phyloP scores from a whole-genome alignment of 1,140 invertebrate species.

The Bicyclus anynana region DNA sequence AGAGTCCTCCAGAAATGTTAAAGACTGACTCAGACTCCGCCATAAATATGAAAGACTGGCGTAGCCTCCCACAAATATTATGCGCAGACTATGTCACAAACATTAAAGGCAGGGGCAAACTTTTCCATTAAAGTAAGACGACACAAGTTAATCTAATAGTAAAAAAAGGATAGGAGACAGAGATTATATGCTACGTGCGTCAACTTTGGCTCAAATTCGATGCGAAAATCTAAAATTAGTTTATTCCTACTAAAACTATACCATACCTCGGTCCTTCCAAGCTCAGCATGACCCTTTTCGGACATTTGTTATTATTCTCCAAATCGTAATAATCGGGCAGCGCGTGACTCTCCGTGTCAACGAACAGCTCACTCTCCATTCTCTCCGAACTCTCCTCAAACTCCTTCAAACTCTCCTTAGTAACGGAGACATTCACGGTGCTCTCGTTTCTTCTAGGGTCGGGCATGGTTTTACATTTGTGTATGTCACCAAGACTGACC shows the following conservation, averaged over 20 bases:
- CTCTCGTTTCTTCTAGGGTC: slow-evolving; percentile 30
- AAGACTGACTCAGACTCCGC: too few species aligned
- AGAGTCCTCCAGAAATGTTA: too few species aligned
- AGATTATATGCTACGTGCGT: too few species aligned
- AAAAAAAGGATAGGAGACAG: too few species aligned
- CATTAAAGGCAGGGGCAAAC: too few species aligned
- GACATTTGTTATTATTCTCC: slow-evolving; percentile 55
- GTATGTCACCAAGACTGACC: slow-evolving; percentile 11
- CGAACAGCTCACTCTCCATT: slow-evolving; percentile 9
- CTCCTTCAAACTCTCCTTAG: slow-evolving; percentile 12
- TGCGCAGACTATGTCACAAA: too few species aligned
- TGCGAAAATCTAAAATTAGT: too few species aligned
- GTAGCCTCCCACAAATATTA: too few species aligned
- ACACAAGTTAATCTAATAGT: too few species aligned
- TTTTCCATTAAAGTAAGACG: too few species aligned
- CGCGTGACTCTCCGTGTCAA: slow-evolving; percentile 23
- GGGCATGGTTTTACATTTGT: slow-evolving; percentile 45
- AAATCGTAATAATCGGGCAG: slow-evolving; percentile 49
- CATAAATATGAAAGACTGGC: too few species aligned
- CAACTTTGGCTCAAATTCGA: too few species aligned
- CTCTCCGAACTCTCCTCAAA: slow-evolving; percentile 10
- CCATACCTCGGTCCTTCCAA: slow-evolving; percentile 43
- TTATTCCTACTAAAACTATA: slow-evolving; percentile 4
- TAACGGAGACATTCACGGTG: slow-evolving; percentile 16
- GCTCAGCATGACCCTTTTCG: slow-evolving; percentile 36